Base-by-base conservation (phyloP, 2,113 vertebrate species). In the Platichthys flesus region DNA sequence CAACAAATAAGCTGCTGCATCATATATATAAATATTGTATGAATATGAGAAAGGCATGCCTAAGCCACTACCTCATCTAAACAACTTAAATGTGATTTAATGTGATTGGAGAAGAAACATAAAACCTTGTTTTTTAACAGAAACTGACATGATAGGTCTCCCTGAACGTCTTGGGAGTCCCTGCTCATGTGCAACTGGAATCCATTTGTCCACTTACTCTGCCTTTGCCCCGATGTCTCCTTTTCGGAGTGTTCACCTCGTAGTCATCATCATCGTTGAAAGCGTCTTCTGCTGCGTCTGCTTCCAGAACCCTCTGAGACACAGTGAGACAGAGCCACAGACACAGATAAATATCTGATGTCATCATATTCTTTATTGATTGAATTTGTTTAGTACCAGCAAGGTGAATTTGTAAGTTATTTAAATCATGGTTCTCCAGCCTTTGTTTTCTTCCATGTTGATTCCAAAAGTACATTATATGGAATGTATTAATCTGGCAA, bases 271-370 rank as follows among this genome's bases (percentile, higher is more conserved):
- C 97, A 28, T 98, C 97, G 5, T 98, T 96, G 88, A 95, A 96
- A 92, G 96, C 97, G 76, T 99, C 98, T 82, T 96, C 96, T 67
- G 98, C 98, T 90, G 98, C 98, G 67, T 99, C 98, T 51, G 98
- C 97, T 93, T 98, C 97, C 89, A 99, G 93, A 90, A 99, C 97
- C 89, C 97, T 96, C 98, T 99, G 90, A 68, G 20, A 52, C 18
- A 52, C 18, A n/a, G 1, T 2, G 51, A 52, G 51, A 54, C 13
- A 54, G 49, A 51, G 49, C 2, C 9, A 51, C 9, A 51, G 18
- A 51, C 3, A 14, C 13, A 47, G 47, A 18, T 15, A 18, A 15
- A 51, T 7, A 4, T 51, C 47, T 51, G 18, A 51, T 56, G 9
- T 56, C 55, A 45, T 71, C 54, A 52, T 52, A 9, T 42, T 21